phyloP scores from a whole-genome alignment of 2,113 vertebrate species.

The Toxotes jaculatrix region DNA sequence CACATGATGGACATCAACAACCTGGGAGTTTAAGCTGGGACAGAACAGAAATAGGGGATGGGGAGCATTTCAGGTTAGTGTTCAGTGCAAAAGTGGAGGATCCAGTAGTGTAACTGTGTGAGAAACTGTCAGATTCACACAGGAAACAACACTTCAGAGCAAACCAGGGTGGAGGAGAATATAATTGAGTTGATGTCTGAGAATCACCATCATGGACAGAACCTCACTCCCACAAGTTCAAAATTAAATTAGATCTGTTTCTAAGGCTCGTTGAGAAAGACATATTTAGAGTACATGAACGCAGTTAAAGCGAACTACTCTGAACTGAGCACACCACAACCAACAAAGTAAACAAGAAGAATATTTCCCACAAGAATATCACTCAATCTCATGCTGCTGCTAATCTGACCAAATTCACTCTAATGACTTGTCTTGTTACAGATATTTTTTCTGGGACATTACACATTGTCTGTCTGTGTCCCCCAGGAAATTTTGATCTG shows the following conservation, averaged over 20 bases:
- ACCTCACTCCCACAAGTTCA: neutral
- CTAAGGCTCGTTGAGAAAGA: neutral
- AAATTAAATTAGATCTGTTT: neutral
- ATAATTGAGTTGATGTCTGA: constrained; percentile 21
- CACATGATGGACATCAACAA: constrained; percentile 19
- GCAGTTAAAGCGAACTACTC: neutral
- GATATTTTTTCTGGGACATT: too few relatives aligned
- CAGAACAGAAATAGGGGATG: constrained; percentile 12
- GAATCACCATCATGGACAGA: neutral
- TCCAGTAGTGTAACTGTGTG: neutral
- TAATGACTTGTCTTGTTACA: too few relatives aligned
- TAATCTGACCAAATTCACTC: too few relatives aligned
- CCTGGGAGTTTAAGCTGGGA: constrained; percentile 15
- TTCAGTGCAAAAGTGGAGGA: constrained; percentile 12
- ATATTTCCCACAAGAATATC: too few relatives aligned
- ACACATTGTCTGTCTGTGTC: too few relatives aligned
- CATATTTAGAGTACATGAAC: neutral
- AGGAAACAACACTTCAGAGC: constrained; percentile 22
- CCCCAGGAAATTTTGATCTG: too few relatives aligned
- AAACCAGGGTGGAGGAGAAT: constrained; percentile 5
- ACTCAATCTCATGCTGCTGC: too few relatives aligned
- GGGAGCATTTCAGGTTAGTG: neutral
- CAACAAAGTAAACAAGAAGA: too few relatives aligned
- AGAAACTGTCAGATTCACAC: neutral
- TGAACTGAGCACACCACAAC: neutral